Base-by-base conservation (phyloP, 2,888 invertebrate species). In the Eucriotettix oculatus region DNA sequence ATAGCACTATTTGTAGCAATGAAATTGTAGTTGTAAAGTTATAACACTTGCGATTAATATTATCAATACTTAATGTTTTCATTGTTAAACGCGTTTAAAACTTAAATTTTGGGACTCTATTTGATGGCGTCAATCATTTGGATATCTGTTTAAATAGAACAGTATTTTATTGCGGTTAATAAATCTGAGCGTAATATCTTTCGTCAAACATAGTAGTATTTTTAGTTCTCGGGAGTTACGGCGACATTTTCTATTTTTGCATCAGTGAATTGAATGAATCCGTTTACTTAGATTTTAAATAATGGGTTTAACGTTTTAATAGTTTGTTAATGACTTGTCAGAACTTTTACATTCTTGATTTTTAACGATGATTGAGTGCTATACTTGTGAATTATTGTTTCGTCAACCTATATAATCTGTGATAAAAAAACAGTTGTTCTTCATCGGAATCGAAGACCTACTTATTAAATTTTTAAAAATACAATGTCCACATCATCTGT, bases 221-320 rank as follows among this genome's bases (percentile, higher is more conserved):
- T 48, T 48, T 48, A 48, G 48, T 12, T 48, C 48, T 48, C n/a
- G 48, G 48, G 48, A 48, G 48, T 53, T 57, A 57, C 58, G 61
- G 62, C 62, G 63, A 63, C 63, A 63, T 63, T 63, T 63, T 63
- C 63, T 63, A 63, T 63, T 63, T 63, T 63, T 62, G 63, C 62
- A 59, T 60, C 56, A 58, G 59, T 62, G 61, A 53, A 57, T 61
- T 61, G 44, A 54, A 54, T 54, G 61, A 57, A 55, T 52, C 59
- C 56, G 54, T 59, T 58, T 61, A 58, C 54, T 57, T 56, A 53
- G 57, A 54, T 42, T 54, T 17, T 54, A 16, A 44, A 60, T 44
- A 29, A 60, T 60, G 54, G 29, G 48, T 60, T 60, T 14, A 48
- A 48, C 48, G n/a, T 48, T 48, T 48, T 48, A 48, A 48, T 48